Conservation (phyloP, 2,113 vertebrate species). For the Enhydra lutris region DNA sequence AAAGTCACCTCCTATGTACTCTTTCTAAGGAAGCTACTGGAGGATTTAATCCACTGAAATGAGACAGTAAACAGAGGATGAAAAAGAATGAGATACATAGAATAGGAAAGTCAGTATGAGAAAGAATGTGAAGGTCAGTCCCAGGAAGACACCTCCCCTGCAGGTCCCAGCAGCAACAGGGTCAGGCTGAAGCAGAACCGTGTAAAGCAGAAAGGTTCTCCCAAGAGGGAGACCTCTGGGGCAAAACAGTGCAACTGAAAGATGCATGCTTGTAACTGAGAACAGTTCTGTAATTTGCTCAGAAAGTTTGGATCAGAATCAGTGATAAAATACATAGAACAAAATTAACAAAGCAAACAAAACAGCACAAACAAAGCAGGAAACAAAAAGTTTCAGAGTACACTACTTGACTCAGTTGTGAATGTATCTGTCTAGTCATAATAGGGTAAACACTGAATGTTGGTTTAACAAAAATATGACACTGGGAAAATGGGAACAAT, state of each 20-base stretch:
- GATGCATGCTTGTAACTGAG: neutral
- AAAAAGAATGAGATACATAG: neutral
- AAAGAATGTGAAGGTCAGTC: neutral
- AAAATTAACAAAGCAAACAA: neutral
- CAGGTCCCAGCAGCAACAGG: neutral
- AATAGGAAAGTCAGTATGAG: neutral
- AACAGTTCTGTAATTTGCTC: neutral
- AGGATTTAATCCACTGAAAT: neutral
- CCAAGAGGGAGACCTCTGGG: neutral
- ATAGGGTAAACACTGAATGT: neutral
- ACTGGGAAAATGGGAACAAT: neutral
- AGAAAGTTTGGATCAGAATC: neutral
- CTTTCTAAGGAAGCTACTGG: neutral
- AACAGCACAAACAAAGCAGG: neutral
- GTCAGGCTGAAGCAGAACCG: neutral
- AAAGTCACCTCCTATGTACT: neutral
- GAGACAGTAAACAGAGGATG: neutral
- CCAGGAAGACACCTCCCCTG: neutral
- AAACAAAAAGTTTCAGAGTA: neutral
- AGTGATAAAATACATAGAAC: neutral
- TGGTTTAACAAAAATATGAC: neutral
- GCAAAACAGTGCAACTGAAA: neutral
- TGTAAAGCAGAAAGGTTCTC: too few species aligned
- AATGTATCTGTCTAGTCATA: neutral
- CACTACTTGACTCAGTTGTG: neutral